Base-by-base conservation (phyloP, 2,888 invertebrate genomes). In the Pediacus dermestoides region DNA sequence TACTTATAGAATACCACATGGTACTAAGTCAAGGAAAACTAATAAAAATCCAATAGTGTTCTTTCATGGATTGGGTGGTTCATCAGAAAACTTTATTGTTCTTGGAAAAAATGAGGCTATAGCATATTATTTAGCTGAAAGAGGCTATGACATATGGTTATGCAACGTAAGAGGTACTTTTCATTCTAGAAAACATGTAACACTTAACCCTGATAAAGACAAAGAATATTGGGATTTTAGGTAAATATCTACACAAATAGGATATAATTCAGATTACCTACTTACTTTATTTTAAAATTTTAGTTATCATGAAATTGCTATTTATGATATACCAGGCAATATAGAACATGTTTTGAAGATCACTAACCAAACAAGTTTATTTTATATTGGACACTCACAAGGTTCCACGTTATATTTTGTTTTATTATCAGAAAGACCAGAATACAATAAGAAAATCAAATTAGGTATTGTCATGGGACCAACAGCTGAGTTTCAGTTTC, bases 141-240 rank as follows among this genome's bases (percentile, higher is more conserved):
- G 15, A 2, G 34, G 34, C 2, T 34, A 26, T 11, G 34, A 34
- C 14, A 26, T 34, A 3, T 34, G 34, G 34, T 26, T 34, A 10
- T 8, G 8, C 15, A 34, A 34, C 13, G 15, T 26, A 6, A 12
- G 34, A 23, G 34, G 34, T 2, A 34, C 18, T 2, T 4, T 8
- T 7, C 8, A 4, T 16, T 15, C 15, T 4, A 25, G 9, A 13
- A 22, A 9, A 9, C 33, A 33, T 11, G 12, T 12, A 9, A 3
- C 3, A 6, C 10, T 21, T 21, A 13, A 33, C 14, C 13, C n/a
- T 9, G 11, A 22, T 22, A 10, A 22, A 7, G 71, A 72, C 37
- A 30, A 30, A 9, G 12, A 36, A 2, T 56, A n/a, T n/a, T n/a
- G n/a, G n/a, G n/a, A n/a, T n/a, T n/a, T n/a, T n/a, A n/a, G n/a